Percentiles rank a stretch among this genome's conserved stretches.
Evolutionary conservation across 2,888 invertebrate genomes (phyloP).

Genomic region (Drosophila emarginata): DNA sequence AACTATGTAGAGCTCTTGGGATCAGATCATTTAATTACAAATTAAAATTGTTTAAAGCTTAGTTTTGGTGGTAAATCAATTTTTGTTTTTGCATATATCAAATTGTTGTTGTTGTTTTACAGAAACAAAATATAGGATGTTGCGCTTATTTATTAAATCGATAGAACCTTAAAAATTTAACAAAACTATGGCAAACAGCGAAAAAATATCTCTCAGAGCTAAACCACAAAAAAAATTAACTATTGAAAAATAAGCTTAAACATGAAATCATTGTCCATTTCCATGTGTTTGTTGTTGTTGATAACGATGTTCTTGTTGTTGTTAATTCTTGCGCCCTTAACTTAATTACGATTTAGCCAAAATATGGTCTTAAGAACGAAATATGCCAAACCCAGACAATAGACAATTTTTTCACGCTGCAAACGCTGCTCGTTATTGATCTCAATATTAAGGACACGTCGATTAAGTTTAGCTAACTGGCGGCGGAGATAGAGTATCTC

Average conservation of each 20-base stretch:
- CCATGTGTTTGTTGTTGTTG: slow-evolving; percentile 16
- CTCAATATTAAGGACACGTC: slow-evolving; percentile 93
- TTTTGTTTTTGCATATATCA: background rate
- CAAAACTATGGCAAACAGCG: slow-evolving; percentile 60
- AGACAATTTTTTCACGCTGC: slow-evolving; percentile 93
- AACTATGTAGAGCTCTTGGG: slow-evolving; percentile 26
- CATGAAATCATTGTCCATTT: slow-evolving; percentile 24
- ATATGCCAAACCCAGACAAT: slow-evolving; percentile 92
- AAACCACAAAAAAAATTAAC: slow-evolving; percentile 34
- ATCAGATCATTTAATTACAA: slow-evolving; percentile 11
- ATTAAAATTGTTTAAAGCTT: background rate
- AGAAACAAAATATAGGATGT: slow-evolving; percentile 41
- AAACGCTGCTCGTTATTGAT: slow-evolving; percentile 92
- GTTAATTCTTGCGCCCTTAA: slow-evolving; percentile 11
- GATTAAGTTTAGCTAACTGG: slow-evolving; percentile 93
- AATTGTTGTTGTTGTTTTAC: slow-evolving; percentile 24
- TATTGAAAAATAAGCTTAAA: slow-evolving; percentile 10
- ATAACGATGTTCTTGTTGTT: slow-evolving; percentile 20
- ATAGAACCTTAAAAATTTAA: slow-evolving; percentile 5
- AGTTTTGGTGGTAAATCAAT: slow-evolving; percentile 6
- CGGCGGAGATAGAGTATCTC: slow-evolving; percentile 92
- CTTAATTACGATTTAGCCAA: slow-evolving; percentile 88
- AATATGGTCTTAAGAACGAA: slow-evolving; percentile 92
- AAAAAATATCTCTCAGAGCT: slow-evolving; percentile 51
- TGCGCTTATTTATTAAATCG: slow-evolving; percentile 61